A percentile compares a stretch with the other conserved stretches of the same genome.
These are phyloP conservation scores for Corythornis madagascariensis DNA, from an alignment of 2,113 vertebrate genomes.

Conservation along the genomic window DNA sequence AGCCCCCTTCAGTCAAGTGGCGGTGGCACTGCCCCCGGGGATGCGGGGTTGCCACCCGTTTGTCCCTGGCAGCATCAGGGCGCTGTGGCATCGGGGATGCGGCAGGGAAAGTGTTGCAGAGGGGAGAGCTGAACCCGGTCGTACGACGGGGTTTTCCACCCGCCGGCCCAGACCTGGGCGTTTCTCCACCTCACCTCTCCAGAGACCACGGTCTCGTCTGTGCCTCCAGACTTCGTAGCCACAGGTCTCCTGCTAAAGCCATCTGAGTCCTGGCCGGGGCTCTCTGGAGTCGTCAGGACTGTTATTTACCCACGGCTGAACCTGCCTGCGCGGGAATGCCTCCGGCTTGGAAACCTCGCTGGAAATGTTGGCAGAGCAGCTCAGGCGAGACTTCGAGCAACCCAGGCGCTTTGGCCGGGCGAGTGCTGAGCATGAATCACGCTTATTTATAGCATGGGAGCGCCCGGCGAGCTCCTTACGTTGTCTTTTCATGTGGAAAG, in stretches of 20 bases:
- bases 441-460: constrained; percentile 55
- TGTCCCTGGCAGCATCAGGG: neutral
- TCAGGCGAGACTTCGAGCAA: neutral
- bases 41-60: accelerated
- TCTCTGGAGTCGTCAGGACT: neutral
- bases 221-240: neutral
- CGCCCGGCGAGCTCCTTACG: neutral
- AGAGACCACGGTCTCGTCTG: neutral
- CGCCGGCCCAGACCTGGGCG: neutral
- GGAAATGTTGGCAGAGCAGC: constrained; percentile 57
- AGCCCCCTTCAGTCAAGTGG: accelerated
- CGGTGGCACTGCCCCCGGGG: neutral
- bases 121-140: accelerated
- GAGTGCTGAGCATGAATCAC: constrained; percentile 31
- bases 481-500: constrained; percentile 28
- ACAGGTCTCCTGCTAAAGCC: constrained; percentile 48
- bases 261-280: constrained; percentile 4
- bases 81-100: accelerated
- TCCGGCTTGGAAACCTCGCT: constrained; percentile 53
- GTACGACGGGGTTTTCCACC: neutral
- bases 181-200: neutral
- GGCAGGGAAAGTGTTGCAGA: neutral
- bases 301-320: constrained; percentile 28
- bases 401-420: constrained; percentile 6
- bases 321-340: constrained; percentile 45